Evolutionary conservation across 2,797 vertebrate genomes (phyloP).

Genomic region (Lepus townsendii): DNA sequence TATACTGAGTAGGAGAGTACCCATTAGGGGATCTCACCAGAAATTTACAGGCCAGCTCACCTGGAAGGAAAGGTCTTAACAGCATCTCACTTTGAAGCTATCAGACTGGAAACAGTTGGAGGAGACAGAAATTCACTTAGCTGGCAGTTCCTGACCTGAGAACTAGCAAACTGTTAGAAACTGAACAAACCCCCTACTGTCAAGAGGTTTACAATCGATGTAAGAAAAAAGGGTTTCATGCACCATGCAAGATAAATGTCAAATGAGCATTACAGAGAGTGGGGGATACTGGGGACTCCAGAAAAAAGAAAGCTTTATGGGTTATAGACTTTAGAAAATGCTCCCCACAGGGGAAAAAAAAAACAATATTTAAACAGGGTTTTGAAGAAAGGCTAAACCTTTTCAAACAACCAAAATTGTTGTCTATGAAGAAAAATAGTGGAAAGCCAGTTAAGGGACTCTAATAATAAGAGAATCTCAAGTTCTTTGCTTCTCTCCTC

Average conservation of each 20-base stretch:
- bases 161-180: conserved; percentile 17
- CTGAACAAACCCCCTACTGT: neutral
- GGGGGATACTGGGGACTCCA: neutral
- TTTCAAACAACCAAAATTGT: neutral
- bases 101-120: conserved; percentile 31
- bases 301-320: neutral
- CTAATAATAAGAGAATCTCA: neutral
- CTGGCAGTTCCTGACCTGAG: neutral
- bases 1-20: neutral
- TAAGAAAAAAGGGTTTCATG: neutral
- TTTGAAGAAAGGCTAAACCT: neutral
- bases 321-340: neutral
- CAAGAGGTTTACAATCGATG: neutral
- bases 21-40: neutral
- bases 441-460: neutral
- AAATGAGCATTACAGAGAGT: neutral
- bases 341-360: neutral
- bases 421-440: neutral
- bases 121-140: conserved; percentile 1
- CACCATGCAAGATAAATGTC: neutral
- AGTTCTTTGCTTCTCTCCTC: neutral
- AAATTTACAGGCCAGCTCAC: neutral
- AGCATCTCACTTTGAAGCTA: neutral
- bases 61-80: neutral
- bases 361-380: neutral